Evolutionary conservation across 2,888 invertebrate species (phyloP).

Genomic region (Drosophila koepferae): DNA sequence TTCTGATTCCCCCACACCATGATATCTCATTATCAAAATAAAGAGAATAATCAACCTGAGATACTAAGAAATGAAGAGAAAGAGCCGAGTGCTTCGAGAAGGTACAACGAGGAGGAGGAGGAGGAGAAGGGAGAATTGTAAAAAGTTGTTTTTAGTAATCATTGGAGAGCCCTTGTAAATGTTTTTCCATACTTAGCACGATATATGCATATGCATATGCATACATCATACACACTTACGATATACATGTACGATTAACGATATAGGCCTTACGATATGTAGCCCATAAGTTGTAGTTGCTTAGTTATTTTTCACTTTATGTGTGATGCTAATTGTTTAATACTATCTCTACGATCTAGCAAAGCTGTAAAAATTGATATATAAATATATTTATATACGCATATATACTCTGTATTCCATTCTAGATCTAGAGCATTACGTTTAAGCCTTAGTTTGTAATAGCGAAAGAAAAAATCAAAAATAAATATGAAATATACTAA

Average conservation of each 20-base stretch:
- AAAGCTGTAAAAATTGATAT: slow-evolving; percentile 68
- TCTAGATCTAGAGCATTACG: slow-evolving; percentile 6
- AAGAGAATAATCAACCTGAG: slow-evolving; percentile 43
- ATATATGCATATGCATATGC: slow-evolving; percentile 21
- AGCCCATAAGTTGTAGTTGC: slow-evolving; percentile 33
- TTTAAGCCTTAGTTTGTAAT: slow-evolving; percentile 68
- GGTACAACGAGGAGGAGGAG: not conserved
- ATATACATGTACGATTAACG: slow-evolving; percentile 11
- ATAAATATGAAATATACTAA: slow-evolving; percentile 53
- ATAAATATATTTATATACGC: slow-evolving; percentile 3
- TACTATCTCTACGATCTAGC: slow-evolving; percentile 56
- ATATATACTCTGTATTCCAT: slow-evolving; percentile 16
- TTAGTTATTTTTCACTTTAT: slow-evolving; percentile 53
- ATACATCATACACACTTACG: not conserved
- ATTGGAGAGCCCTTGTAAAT: slow-evolving; percentile 66
- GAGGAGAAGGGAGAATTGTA: slow-evolving; percentile 50
- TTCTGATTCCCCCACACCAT: slow-evolving; percentile 2
- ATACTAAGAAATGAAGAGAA: slow-evolving; percentile 16
- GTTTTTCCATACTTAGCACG: slow-evolving; percentile 55
- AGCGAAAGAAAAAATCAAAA: slow-evolving; percentile 77
- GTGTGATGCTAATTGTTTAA: slow-evolving; percentile 74
- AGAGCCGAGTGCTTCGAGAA: not conserved
- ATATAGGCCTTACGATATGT: slow-evolving; percentile 16
- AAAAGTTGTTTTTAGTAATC: slow-evolving; percentile 73
- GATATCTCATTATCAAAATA: slow-evolving; percentile 38